A percentile compares a stretch with the other conserved stretches of the same genome.
Evolutionary conservation across 1,140 invertebrate genomes (phyloP).

Genomic region (Drosophila quadrilineata): DNA sequence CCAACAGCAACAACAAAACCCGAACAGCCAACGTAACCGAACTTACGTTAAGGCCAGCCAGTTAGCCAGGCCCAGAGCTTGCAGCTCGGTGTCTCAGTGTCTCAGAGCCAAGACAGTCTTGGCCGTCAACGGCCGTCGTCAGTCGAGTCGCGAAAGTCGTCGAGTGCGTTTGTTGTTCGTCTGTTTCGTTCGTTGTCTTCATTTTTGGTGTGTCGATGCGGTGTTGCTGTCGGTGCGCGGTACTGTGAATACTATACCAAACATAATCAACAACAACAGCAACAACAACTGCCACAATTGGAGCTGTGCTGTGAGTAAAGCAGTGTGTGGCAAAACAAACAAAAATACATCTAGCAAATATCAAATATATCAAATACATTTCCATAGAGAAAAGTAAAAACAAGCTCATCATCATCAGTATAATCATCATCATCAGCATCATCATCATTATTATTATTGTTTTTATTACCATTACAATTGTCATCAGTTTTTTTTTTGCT

Average conservation of each 20-base stretch:
- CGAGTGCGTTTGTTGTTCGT: constrained; percentile 78
- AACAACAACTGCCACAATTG: background rate
- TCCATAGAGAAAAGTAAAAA: constrained; percentile 33
- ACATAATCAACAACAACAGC: constrained; percentile 6
- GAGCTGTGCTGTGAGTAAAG: constrained; percentile 22
- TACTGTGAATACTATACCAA: constrained; percentile 36
- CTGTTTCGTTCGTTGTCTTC: constrained; percentile 57
- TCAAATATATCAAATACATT: no score
- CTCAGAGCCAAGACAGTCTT: constrained; percentile 43
- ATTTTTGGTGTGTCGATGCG: no score
- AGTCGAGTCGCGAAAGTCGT: constrained; percentile 80
- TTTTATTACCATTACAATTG: constrained; percentile 22
- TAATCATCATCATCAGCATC: constrained; percentile 28
- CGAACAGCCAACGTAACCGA: constrained; percentile 63
- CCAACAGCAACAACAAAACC: constrained; percentile 24
- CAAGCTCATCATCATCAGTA: constrained; percentile 12
- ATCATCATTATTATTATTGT: constrained; percentile 30
- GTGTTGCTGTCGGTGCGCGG: no score
- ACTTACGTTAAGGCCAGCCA: constrained; percentile 66
- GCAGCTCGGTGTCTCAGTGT: no score
- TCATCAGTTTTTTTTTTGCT: constrained; percentile 43
- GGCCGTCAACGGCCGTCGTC: constrained; percentile 43
- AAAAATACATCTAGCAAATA: no score
- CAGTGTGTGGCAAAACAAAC: constrained; percentile 45
- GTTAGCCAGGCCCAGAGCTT: constrained; percentile 17